Evolutionary conservation across 1,140 invertebrate species (phyloP), one percentile per base, ranked within the genome.

Genomic region (Meloidogyne floridensis): DNA sequence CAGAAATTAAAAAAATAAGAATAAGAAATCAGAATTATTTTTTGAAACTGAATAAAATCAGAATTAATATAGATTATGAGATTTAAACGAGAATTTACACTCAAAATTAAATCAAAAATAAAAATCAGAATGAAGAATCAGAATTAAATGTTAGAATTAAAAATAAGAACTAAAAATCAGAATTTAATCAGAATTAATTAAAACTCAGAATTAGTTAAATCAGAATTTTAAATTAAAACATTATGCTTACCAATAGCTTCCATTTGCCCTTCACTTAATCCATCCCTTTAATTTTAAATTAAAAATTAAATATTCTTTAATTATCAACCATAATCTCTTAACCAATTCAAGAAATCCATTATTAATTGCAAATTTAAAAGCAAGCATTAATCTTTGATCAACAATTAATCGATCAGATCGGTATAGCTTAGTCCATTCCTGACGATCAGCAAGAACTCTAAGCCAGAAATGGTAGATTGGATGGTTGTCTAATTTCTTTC

Each of bases 381-480:
- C 80, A 71, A 81, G 76, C 47, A 84, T 69, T 51, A 86, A 54
- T 20, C 75, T 65, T 75, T 86, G 85, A 77, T 84, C 80, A 8
- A 83, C 80, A n/a, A 86, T 72, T 47, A 86, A 73, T 11, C 85
- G 69, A 72, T 86, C 85, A 18, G 76, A 75, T 6, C 82, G 56
- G 72, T 86, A 86, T 5, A 86, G 59, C 9, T 73, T 71, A 18
- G 70, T 72, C 85, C 82, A 83, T 70, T 86, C 80, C 20, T 65
- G 47, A 6, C 72, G 69, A 80, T 86, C 81, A 43, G 84, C 74
- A 10, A 86, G 72, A 32, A 86, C 84, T 54, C 79, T 51, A 42
- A 86, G 71, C 85, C 85, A 86, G 56, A 86, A 86, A 72, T 86
- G 70, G 56, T 86, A 86, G n/a, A 86, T 83, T 70, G 73, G 70